Conservation (phyloP, 2,797 vertebrate genomes). For the Epinephelus awoara region DNA sequence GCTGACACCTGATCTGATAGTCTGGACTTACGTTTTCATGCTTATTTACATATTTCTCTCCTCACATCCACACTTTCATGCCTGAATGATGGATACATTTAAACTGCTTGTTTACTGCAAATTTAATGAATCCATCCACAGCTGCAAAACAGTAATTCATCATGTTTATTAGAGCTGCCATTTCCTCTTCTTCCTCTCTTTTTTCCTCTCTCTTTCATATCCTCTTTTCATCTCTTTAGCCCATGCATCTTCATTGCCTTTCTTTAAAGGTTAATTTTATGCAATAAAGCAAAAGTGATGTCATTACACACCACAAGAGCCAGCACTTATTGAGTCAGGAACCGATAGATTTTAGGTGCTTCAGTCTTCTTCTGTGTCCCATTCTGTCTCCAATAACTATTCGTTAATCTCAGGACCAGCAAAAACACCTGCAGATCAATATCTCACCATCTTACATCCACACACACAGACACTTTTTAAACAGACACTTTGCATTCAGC, state of each 20-base stretch:
- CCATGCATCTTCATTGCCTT: conserved; percentile 9
- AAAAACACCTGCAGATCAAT: conserved; percentile 35
- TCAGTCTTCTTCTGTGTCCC: not conserved
- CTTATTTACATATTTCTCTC: conserved; percentile 4
- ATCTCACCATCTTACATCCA: not conserved
- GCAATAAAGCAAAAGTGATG: conserved; percentile 22
- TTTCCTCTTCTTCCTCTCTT: conserved; percentile 14
- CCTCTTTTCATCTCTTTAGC: conserved; percentile 22
- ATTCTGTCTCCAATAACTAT: conserved; percentile 16
- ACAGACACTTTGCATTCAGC: conserved; percentile 9
- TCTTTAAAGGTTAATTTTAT: conserved; percentile 23
- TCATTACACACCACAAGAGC: conserved; percentile 14
- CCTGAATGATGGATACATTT: conserved; percentile 39
- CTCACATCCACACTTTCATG: conserved; percentile 2
- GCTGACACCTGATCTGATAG: conserved; percentile 1
- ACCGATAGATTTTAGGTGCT: not conserved
- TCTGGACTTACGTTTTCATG: not conserved
- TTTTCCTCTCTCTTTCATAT: conserved; percentile 13
- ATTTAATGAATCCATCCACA: conserved; percentile 46
- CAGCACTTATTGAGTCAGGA: not conserved
- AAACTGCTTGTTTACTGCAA: conserved; percentile 35
- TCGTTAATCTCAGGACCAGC: conserved; percentile 29
- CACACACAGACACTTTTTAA: not conserved
- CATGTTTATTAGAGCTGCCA: conserved; percentile 46
- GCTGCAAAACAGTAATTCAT: conserved; percentile 40